Evolutionary conservation across 2,113 vertebrate species (phyloP).

Genomic region (Paracanthobrama guichenoti): DNA sequence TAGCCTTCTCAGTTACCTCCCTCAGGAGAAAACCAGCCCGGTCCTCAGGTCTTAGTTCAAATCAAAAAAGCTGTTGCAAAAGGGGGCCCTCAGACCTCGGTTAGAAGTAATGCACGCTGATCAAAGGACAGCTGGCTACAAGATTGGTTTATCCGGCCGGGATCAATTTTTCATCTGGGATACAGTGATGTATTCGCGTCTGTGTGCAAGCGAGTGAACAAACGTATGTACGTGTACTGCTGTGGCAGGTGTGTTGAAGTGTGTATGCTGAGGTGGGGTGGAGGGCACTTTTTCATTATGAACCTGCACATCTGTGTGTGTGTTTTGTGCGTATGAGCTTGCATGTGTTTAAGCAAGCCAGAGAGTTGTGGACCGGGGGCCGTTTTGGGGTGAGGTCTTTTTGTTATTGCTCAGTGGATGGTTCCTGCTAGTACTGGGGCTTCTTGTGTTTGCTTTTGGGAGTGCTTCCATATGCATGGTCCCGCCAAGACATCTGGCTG

Average conservation of each 20-base stretch:
- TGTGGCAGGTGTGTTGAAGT: slow-evolving; percentile 50
- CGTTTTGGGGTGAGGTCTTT: slow-evolving; percentile 72
- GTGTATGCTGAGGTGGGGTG: slow-evolving; percentile 18
- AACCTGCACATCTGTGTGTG: slow-evolving; percentile 44
- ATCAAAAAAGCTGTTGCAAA: slow-evolving; percentile 12
- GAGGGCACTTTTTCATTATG: slow-evolving; percentile 22
- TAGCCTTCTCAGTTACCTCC: slow-evolving; percentile 67
- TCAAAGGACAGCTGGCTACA: slow-evolving; percentile 65
- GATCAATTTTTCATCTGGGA: slow-evolving; percentile 57
- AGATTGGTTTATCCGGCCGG: slow-evolving; percentile 56
- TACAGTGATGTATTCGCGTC: slow-evolving; percentile 28
- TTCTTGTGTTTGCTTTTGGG: slow-evolving; percentile 75
- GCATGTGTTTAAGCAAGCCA: slow-evolving; percentile 52
- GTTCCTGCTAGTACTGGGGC: slow-evolving; percentile 71
- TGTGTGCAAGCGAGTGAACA: neutral
- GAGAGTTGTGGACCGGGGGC: slow-evolving; percentile 58
- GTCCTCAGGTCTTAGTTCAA: slow-evolving; percentile 29
- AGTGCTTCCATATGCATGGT: slow-evolving; percentile 79
- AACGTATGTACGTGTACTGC: slow-evolving; percentile 9
- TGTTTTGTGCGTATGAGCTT: slow-evolving; percentile 57
- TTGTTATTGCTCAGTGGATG: slow-evolving; percentile 73
- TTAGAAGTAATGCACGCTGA: slow-evolving; percentile 61
- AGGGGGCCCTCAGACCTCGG: slow-evolving; percentile 36
- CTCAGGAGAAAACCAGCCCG: slow-evolving; percentile 54
- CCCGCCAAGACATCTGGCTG: slow-evolving; percentile 69